phyloP scores from a whole-genome alignment of 30 jellyfish, hydroid and myxozoan genomes.

The Rhopilema esculentum region DNA sequence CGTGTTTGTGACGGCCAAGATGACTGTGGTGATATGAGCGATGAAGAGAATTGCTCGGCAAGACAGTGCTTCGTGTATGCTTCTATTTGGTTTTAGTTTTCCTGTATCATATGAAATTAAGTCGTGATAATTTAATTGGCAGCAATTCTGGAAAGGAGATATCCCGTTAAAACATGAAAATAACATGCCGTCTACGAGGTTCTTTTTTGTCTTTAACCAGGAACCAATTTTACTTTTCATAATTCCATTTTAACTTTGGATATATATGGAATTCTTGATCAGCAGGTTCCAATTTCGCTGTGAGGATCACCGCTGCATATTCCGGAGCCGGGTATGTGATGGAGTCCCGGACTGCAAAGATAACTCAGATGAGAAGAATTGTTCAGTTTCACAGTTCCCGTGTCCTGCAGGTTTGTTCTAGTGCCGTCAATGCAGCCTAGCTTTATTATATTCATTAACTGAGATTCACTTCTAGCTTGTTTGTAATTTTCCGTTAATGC shows the following conservation, averaged over 20 bases:
- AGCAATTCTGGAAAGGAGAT: too few species aligned
- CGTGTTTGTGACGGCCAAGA: slow-evolving; percentile 98
- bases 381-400: slow-evolving; percentile 52
- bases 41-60: slow-evolving; percentile 88
- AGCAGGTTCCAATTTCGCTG: slow-evolving; percentile 92
- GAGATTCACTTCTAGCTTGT: too few species aligned
- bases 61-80: slow-evolving; percentile 89
- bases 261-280: too few species aligned
- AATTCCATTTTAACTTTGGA: too few species aligned
- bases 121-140: too few species aligned
- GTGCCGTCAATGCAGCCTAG: neutral
- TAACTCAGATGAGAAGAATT: slow-evolving; percentile 84
- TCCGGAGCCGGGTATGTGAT: slow-evolving; percentile 81
- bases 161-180: too few species aligned
- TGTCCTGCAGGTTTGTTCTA: slow-evolving; percentile 73
- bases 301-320: slow-evolving; percentile 79
- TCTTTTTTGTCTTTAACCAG: too few species aligned
- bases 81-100: neutral
- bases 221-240: too few species aligned
- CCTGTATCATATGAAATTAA: neutral
- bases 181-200: too few species aligned
- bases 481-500: too few species aligned
- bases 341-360: slow-evolving; percentile 85
- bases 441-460: too few species aligned
- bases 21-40: slow-evolving; percentile 97